Evolutionary conservation across 2,113 vertebrate species (phyloP), one percentile per base, ranked within the genome.

Genomic region (Heterocephalus glaber): DNA sequence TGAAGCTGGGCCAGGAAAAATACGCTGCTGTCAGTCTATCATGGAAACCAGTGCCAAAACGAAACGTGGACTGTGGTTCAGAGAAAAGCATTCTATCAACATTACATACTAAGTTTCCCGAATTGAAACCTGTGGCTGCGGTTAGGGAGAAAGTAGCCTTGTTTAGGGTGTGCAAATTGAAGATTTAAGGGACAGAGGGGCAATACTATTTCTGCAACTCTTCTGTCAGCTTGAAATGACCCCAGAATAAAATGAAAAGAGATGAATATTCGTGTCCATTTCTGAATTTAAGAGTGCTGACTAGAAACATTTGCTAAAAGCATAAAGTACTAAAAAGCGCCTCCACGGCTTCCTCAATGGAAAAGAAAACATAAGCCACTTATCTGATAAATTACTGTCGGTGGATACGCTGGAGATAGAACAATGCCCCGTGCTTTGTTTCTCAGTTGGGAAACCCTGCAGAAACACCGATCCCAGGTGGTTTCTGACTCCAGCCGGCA

Each of bases 1-100:
- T 28, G 74, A 26, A 38, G 2, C 41, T 7, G 0, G 4, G 41
- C 49, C 35, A 60, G 79, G 77, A 49, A 41, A 72, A 87, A 49
- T n/a, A 13, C 33, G 38, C 2, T 0, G 26, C 4, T 65, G 4
- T 14, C 3, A 35, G 4, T 5, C 47, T 66, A 8, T 6, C 5
- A 33, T 3, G 24, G 33, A 38, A 41, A 61, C n/a, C n/a, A 2
- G 0, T 44, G 35, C 44, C 54, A 38, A 44, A 77, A 52, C 52
- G 41, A n/a, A 83, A 24, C 35, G 47, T 2, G 28, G 66, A 81
- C 52, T 76, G 49, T 3, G 56, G 41, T 68, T 74, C 54, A 13
- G 3, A 52, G 74, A 60, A n/a, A 86, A 54, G 44, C 14, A 6
- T 26, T 54, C 54, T 3, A 28, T 30, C 56, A n/a, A 44, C 44